Base-by-base conservation (phyloP, 2,113 vertebrate genomes). In the Blennius ocellaris region DNA sequence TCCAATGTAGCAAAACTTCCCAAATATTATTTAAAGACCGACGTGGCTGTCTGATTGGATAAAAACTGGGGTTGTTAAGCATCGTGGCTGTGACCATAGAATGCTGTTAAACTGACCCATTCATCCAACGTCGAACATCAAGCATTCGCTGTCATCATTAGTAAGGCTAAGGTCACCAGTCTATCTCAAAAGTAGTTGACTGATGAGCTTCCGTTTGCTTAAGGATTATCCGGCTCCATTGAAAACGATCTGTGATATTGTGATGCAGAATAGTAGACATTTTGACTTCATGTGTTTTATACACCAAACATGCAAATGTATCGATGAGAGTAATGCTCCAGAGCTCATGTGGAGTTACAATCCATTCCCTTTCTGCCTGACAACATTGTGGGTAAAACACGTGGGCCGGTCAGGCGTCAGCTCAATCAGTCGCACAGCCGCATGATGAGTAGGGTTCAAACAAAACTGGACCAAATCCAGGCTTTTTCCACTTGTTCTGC, bases 401-500 rank as follows among this genome's bases (percentile, higher is more conserved):
- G 52, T 67, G 48, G 10, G 14, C 63, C 7, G 14, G 66, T 53
- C 59, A 44, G 8, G 6, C 11, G 63, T 78, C 87, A 16, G 45
- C 44, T 45, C 41, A 55, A 74, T 83, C 68, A 15, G 83, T 78
- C 63, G 66, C 69, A 50, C 66, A 44, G 53, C 70, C 44, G 17
- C 47, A 52, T 0, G 7, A 12, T 40, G 15, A 58, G 5, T 12
- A 48, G 59, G 21, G 8, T 71, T 63, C 3, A 82, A 85, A 63
- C 57, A 45, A 48, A 80, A 56, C 16, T 40, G 70, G 79, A 69
- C 68, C 5, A 39, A 53, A 61, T 78, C 40, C 15, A 47, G 39
- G 51, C 11, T 57, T 62, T 52, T 47, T 52, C 43, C 21, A 60
- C 45, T 63, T 85, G 80, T 79, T 83, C 75, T 78, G 71, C 79